A percentile compares a stretch with the other conserved stretches of the same genome.
These are phyloP conservation scores for Rallus crepitans DNA, from an alignment of 2,797 vertebrate genomes.

Conservation along the genomic window DNA sequence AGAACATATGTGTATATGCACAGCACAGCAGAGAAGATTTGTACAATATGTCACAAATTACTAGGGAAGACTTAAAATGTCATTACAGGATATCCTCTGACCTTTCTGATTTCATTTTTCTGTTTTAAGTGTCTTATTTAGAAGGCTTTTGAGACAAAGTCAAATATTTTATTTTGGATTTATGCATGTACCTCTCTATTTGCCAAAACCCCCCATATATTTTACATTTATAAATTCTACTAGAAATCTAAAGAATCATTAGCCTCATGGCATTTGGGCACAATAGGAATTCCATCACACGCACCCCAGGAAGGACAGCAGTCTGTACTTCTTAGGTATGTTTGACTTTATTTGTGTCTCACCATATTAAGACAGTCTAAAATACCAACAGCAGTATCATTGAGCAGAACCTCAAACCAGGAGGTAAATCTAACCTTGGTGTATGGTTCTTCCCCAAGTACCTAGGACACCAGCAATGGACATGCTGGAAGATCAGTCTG, in stretches of 20 bases:
- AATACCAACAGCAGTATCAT: background rate
- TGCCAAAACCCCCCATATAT: fast-evolving
- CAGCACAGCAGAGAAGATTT: constrained; percentile 23
- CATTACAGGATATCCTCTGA: background rate
- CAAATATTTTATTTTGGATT: background rate
- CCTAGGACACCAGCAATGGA: background rate
- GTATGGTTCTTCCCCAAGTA: background rate
- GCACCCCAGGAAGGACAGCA: background rate
- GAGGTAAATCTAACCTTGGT: background rate
- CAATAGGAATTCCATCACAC: background rate
- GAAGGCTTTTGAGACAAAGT: background rate
- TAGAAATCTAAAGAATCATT: background rate
- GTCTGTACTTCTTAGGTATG: background rate
- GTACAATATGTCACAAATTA: constrained; percentile 44
- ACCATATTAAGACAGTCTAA: background rate
- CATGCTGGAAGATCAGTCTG: background rate
- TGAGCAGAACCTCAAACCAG: background rate
- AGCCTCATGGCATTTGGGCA: background rate
- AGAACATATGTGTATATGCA: background rate
- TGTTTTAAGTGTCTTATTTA: background rate
- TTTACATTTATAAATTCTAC: background rate
- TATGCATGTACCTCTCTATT: background rate
- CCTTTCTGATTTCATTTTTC: background rate
- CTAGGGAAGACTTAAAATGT: constrained; percentile 5
- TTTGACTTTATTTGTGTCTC: background rate